Conservation (phyloP, 2,888 invertebrate genomes). For the Anoplius nigerrimus region DNA sequence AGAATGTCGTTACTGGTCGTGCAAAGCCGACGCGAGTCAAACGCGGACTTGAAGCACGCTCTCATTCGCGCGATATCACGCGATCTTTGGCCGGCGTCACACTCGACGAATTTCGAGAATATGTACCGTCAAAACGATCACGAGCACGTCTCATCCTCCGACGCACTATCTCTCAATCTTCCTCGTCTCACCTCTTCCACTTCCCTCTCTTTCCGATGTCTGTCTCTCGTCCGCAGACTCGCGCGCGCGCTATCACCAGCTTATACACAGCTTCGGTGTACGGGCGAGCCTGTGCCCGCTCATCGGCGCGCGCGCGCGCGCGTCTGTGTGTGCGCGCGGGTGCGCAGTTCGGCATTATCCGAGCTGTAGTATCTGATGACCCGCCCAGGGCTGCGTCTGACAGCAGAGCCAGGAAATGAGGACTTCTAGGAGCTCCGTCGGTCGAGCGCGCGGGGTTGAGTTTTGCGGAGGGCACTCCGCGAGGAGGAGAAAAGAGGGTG, state of each 20-base stretch:
- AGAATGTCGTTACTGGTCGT: too few species aligned
- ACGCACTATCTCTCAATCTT: not conserved
- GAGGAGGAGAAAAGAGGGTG: constrained; percentile 11
- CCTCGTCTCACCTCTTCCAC: not conserved
- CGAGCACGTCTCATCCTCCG: too few species aligned
- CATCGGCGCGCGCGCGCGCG: not conserved
- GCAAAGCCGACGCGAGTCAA: too few species aligned
- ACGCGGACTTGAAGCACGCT: too few species aligned
- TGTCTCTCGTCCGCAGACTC: constrained; percentile 1
- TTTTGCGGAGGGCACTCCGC: constrained; percentile 51
- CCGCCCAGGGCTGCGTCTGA: constrained; percentile 73
- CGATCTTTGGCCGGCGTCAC: too few species aligned
- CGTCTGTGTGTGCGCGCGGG: not conserved
- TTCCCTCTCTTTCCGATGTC: constrained; percentile 6
- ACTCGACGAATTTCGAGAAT: too few species aligned
- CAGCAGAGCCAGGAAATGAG: constrained; percentile 71
- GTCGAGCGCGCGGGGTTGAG: constrained; percentile 39
- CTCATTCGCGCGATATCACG: too few species aligned
- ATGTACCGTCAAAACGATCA: too few species aligned
- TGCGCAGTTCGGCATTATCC: constrained; percentile 65
- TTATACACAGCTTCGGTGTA: not conserved
- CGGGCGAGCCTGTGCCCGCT: not conserved
- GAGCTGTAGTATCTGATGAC: constrained; percentile 71
- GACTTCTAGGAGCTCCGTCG: constrained; percentile 63
- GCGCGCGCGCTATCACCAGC: not conserved